Base-by-base conservation (phyloP, 23 tunicate genomes). In the Trididemnum miniatum region DNA sequence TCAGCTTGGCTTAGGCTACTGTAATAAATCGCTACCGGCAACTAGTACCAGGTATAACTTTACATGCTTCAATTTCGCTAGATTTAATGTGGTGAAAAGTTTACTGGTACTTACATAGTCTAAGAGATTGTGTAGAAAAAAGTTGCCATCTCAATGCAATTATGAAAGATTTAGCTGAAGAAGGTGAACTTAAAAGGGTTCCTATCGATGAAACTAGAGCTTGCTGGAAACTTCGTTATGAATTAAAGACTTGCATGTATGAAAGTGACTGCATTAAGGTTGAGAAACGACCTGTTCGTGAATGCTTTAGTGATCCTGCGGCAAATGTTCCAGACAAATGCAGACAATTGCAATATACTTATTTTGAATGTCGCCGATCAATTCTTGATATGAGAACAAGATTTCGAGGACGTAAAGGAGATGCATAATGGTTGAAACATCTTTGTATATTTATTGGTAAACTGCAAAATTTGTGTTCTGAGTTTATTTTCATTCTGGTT, bases 391-490 rank as follows among this genome's bases (percentile, higher is more conserved):
- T 88, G 93, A 84, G 98, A 52, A 49, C 98, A 51, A 65, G 98
- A 35, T 93, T 93, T 54, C 82, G 98, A 20, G 98, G 98, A 2
- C 65, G 92, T 25, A 93, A 93, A 59, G 98, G 98, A 28, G 98
- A 93, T 32, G 35, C 28, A 26, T 87, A 87, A 20, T 88, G 50
- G 51, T 52, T 33, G 18, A 49, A 49, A n/a, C n/a, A n/a, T n/a
- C n/a, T n/a, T n/a, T n/a, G n/a, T n/a, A n/a, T n/a, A 49, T 49
- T 49, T 49, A 49, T 9, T 49, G 57, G 15, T 49, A 49, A 49
- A 49, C 12, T 18, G 12, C 18, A 49, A 49, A 49, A 9, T 49
- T 9, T 49, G 57, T 49, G 12, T 9, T 18, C 57, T 9, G 18
- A 9, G 57, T 18, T 49, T 49, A 12, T 49, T 49, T 49, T 12